Conservation (phyloP, 2,113 vertebrate genomes). For the Anarhynchus alexandrinus region DNA sequence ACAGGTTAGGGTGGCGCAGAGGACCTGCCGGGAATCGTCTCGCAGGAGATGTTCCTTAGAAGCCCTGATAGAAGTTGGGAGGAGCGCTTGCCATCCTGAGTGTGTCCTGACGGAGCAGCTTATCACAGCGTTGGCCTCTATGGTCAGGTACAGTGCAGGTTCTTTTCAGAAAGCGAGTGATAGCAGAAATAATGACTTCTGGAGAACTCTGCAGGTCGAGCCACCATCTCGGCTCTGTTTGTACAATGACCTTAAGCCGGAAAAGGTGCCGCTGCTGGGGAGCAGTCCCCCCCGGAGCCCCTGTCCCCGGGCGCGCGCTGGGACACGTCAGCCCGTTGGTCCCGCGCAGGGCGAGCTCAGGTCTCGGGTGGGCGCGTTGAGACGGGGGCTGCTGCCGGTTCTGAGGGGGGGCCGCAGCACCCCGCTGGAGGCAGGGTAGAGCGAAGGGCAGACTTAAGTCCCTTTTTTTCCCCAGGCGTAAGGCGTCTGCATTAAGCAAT, state of each 20-base stretch:
- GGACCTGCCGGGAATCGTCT: not conserved
- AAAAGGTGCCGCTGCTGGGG: not conserved
- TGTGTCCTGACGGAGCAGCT: not conserved
- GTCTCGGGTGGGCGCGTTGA: not conserved
- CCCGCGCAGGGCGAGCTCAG: fast-evolving
- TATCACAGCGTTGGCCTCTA: not conserved
- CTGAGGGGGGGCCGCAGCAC: fast-evolving
- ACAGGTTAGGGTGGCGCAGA: not conserved
- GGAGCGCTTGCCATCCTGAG: not conserved
- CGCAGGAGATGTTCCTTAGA: not conserved
- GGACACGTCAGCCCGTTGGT: not conserved
- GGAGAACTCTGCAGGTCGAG: not conserved
- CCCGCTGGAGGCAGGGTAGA: not conserved
- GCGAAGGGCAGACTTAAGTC: not conserved
- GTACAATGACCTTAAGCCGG: not conserved
- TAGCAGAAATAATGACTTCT: not conserved
- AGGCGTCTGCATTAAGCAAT: not conserved
- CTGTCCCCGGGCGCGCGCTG: fast-evolving
- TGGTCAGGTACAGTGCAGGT: not conserved
- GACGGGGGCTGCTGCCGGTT: not conserved
- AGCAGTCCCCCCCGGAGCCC: not conserved
- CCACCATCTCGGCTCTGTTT: not conserved
- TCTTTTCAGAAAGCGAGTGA: not conserved
- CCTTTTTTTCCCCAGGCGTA: no score
- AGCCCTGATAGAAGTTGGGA: not conserved